Conservation (phyloP, 2,888 invertebrate genomes). For the Tachystola acroxantha region DNA sequence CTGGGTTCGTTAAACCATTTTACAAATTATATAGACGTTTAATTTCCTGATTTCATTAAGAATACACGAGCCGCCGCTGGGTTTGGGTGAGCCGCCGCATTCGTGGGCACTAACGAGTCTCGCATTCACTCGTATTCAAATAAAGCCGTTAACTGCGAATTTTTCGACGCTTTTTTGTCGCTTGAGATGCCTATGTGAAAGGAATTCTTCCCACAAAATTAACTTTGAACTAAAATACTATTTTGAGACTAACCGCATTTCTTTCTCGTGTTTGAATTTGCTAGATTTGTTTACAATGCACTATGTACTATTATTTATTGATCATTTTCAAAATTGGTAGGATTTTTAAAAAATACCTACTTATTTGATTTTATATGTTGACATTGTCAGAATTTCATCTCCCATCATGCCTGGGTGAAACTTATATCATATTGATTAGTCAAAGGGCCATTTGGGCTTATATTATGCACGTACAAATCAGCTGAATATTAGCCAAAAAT, state of each 20-base stretch:
- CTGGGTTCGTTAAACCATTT: conserved; percentile 1
- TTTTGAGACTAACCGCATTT: too few relatives aligned
- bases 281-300: too few relatives aligned
- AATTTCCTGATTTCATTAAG: conserved; percentile 52
- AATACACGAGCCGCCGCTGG: conserved; percentile 29
- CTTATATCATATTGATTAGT: too few relatives aligned
- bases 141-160: conserved; percentile 40
- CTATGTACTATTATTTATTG: conserved; percentile 31
- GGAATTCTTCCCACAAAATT: not conserved
- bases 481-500: too few relatives aligned
- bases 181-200: not conserved
- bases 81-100: conserved; percentile 11
- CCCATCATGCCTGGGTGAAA: too few relatives aligned
- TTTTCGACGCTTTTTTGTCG: conserved; percentile 37
- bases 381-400: too few relatives aligned
- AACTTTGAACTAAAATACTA: too few relatives aligned
- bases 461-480: too few relatives aligned
- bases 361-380: too few relatives aligned
- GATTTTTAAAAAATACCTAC: conserved; percentile 10
- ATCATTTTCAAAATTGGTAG: conserved; percentile 37
- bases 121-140: conserved; percentile 53
- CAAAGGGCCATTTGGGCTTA: too few relatives aligned
- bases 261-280: too few relatives aligned
- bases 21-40: conserved; percentile 33
- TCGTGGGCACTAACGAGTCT: conserved; percentile 37